Evolutionary conservation across 2,113 vertebrate species (phyloP), one percentile per base, ranked within the genome.

Genomic region (Proteles cristata): DNA sequence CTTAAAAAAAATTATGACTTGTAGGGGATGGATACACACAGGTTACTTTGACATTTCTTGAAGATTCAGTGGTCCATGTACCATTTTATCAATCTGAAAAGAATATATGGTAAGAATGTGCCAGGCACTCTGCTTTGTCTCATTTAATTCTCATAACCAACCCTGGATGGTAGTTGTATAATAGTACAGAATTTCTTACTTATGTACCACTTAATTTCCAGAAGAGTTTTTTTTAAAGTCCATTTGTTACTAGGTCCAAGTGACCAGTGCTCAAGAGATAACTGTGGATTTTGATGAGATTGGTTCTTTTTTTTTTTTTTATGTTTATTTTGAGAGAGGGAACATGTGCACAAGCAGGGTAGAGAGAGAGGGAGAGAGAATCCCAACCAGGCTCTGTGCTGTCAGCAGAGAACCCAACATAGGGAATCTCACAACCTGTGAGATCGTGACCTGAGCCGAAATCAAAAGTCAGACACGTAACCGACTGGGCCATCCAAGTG

Each of bases 91-190:
- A 74, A 11, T 80, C 73, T 66, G 87, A 73, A 86, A 66, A 31
- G 73, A 76, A 48, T 77, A 23, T 26, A 35, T 50, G 76, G 26
- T 43, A 53, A 80, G 80, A 92, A 79, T 69, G 7, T 77, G 74
- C 74, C 15, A 77, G 43, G 74, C 45, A 77, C 82, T 97, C 68
- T 82, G 21, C 25, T 28, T 90, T 92, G 7, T 93, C 53, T 91
- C 61, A 76, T 85, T 95, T 93, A 93, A 82, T 92, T 95, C 11
- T 39, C 45, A 68, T 86, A 93, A 66, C 73, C 61, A 69, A 21
- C 2, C 31, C n/a, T 86, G 63, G 45, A 12, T 86, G 11, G 7
- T 86, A 88, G 66, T 71, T 90, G 31, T 74, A 6, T 35, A 94
- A 58, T 61, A 83, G 55, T 45, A 74, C n/a, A 80, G 80, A 81